Base-by-base conservation (phyloP, 35 echinoderm and acorn worm genomes). In the Chiridota heheva region DNA sequence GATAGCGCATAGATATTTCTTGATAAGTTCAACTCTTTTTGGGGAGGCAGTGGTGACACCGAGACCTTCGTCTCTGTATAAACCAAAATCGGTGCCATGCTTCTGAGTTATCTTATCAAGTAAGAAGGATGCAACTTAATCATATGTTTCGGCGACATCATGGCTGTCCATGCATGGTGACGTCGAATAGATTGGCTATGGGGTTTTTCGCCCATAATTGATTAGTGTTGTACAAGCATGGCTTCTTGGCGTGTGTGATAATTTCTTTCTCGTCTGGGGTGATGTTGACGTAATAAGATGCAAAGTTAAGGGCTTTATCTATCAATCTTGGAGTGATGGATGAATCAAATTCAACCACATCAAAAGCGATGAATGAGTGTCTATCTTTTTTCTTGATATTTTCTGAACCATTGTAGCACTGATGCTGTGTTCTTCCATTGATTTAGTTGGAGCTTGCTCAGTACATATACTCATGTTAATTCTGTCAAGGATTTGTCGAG, bases 121-220 rank as follows among this genome's bases (percentile, higher is more conserved):
- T 24, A 81, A 36, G 60, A 40, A 67, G 13, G 77, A 64, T 20
- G 58, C 77, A 17, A 81, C 58, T 64, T 65, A 30, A 37, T 81
- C 77, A 57, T 60, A 81, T 34, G 60, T 47, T 67, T 81, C 77
- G 32, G 77, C 76, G 8, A 51, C 76, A 41, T 80, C 76, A 39
- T 18, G 65, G 65, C 76, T 80, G 33, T n/a, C n/a, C n/a, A n/a
- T 39, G 34, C 76, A 80, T 80, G 41, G 76, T 80, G 39, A 80
- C 40, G 36, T 80, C 76, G n/a, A 63, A 65, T 17, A 80, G 78
- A 67, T 68, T 82, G 1, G 25, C 22, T 33, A 33, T 13, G 27
- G 1, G 26, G 7, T 15, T 25, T 39, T 15, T 25, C n/a, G 20
- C 72, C 67, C 72, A 76, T 32, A 45, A 6, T 25, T 56, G 42